Evolutionary conservation across 2,888 invertebrate species (phyloP), one percentile per base, ranked within the genome.

Genomic region (Netelia virgata): DNA sequence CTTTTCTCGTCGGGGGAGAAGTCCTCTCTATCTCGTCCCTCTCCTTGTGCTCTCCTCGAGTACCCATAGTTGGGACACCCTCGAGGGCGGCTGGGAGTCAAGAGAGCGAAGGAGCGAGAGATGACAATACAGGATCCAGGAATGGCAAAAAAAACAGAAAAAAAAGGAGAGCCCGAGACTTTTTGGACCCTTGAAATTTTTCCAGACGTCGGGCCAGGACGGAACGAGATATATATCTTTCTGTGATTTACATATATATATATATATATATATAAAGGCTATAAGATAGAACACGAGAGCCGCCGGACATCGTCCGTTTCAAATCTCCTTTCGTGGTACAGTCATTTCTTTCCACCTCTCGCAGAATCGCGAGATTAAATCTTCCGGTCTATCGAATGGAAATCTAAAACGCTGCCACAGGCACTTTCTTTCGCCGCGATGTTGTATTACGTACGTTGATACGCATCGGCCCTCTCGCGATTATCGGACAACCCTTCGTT

Each of bases 321-420:
- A 47, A 72, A 80, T 80, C 47, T 36, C 72, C 41, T 74, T 74
- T 55, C 69, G 63, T 23, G 18, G 59, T 23, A 77, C 69, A 18
- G 18, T 75, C 79, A 79, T 83, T 79, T 66, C 28, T 68, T 66
- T 18, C 68, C 20, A 10, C 59, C 57, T 57, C 82, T 16, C 64
- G 63, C 66, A 41, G 76, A 76, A 18, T 18, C 16, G 59, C 14
- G 82, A 86, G 84, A 87, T 88, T 82, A 84, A 86, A 88, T 89
- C 88, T 88, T 76, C 82, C 50, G 74, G 81, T 68, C 84, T 88
- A 89, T 89, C 88, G 86, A 83, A 88, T 88, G 84, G 88, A 88
- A 88, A 90, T 89, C 87, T 88, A 86, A 87, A 89, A 88, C 80
- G 85, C 83, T 83, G 84, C 87, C 86, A 72, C 83, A 81, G 89